phyloP scores from a whole-genome alignment of 2,797 vertebrate species.

The Pempheris klunzingeri region DNA sequence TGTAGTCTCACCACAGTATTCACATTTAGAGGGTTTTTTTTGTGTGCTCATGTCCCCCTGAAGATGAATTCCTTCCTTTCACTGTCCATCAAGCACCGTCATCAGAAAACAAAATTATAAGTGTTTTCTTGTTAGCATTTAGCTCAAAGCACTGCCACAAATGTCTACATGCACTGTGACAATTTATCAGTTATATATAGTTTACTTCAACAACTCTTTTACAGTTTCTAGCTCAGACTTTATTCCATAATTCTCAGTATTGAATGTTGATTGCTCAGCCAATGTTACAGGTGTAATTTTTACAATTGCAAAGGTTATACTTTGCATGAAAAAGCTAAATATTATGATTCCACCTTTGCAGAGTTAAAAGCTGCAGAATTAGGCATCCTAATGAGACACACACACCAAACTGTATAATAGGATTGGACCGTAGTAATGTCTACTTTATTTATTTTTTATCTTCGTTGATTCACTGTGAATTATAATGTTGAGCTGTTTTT shows the following conservation, averaged over 20 bases:
- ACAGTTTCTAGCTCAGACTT: not conserved
- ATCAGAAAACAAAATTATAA: too few species aligned
- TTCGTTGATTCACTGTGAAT: not conserved
- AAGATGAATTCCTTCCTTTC: not conserved
- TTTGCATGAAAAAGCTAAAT: not conserved
- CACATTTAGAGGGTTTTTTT: too few species aligned
- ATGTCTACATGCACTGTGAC: not conserved
- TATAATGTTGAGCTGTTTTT: not conserved
- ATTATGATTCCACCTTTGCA: not conserved
- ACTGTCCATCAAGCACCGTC: too few species aligned
- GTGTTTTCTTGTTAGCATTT: too few species aligned
- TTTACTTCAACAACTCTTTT: not conserved
- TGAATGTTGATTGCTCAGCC: not conserved
- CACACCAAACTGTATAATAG: not conserved
- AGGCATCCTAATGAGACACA: not conserved
- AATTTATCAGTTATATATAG: not conserved
- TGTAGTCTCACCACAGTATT: too few species aligned
- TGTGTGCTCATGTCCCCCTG: not conserved
- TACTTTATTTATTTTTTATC: not conserved
- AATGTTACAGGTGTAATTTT: not conserved
- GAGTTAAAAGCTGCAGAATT: slow-evolving; percentile 14
- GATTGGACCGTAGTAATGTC: not conserved
- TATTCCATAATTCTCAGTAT: too few species aligned
- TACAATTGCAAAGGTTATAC: not conserved
- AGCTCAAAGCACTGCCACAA: not conserved